phyloP scores from a whole-genome alignment of 2,797 vertebrate species.

The Carduelis carduelis region DNA sequence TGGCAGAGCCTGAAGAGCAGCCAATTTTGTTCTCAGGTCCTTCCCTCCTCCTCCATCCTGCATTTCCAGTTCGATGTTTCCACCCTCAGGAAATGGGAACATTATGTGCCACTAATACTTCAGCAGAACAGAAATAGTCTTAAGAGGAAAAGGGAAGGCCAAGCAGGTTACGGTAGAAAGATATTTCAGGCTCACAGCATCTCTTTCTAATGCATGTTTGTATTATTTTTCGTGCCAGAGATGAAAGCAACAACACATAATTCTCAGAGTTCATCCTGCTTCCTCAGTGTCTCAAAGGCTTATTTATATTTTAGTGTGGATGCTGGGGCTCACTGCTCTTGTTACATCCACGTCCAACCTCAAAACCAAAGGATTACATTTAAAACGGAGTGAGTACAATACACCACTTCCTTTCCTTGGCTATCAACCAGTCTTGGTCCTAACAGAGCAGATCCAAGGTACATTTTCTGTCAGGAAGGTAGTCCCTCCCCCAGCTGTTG shows the following conservation, averaged over 20 bases:
- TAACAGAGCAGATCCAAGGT: not conserved
- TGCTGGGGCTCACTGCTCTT: not conserved
- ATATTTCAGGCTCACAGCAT: constrained; percentile 20
- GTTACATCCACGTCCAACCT: not conserved
- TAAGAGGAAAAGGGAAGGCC: constrained; percentile 17
- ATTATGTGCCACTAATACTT: constrained; percentile 15
- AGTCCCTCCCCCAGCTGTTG: not conserved
- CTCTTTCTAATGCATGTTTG: constrained; percentile 3
- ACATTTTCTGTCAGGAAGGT: not conserved
- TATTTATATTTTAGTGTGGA: constrained; percentile 1
- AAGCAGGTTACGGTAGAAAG: not conserved
- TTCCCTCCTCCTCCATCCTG: constrained; percentile 27
- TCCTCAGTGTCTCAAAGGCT: not conserved
- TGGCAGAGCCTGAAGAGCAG: constrained; percentile 26
- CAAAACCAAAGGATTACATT: not conserved
- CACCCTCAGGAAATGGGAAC: constrained; percentile 23
- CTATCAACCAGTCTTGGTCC: not conserved
- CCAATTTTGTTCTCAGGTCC: not conserved
- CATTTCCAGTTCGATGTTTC: constrained; percentile 31
- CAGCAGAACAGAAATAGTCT: constrained; percentile 16
- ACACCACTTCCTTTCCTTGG: not conserved
- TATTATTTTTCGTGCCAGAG: constrained; percentile 7
- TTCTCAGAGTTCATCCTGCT: constrained; percentile 17
- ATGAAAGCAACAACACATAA: constrained; percentile 16
- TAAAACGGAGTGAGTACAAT: not conserved